phyloP scores from a whole-genome alignment of 2,888 invertebrate species.

The Protophormia terraenovae region DNA sequence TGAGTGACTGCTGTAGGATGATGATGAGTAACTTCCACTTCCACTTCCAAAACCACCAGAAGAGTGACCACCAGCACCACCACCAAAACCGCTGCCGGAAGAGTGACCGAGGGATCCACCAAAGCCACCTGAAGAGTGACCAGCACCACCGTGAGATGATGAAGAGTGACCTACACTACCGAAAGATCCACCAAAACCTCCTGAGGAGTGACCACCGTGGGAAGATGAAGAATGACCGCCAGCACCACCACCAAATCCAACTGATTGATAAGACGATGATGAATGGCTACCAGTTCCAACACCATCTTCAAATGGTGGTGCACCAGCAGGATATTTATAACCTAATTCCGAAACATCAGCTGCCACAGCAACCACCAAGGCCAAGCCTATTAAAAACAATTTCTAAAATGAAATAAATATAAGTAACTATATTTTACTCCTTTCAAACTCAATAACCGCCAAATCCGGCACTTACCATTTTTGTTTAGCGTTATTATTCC shows the following conservation, averaged over 20 bases:
- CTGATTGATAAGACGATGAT: not conserved
- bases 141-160: not conserved
- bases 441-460: not conserved
- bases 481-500: constrained; percentile 39
- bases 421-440: not conserved
- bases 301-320: constrained; percentile 1
- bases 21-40: not conserved
- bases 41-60: not conserved
- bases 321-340: constrained; percentile 62
- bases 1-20: not conserved
- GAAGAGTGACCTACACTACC: not conserved
- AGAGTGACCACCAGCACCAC: not conserved
- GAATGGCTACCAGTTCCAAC: not conserved
- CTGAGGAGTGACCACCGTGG: not conserved
- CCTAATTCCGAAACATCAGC: constrained; percentile 69
- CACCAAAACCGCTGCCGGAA: not conserved
- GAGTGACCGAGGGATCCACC: not conserved
- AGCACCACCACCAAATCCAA: not conserved
- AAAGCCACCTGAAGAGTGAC: not conserved
- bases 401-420: constrained; percentile 57
- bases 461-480: constrained; percentile 41
- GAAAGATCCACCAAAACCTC: not conserved
- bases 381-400: constrained; percentile 57
- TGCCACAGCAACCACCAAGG: constrained; percentile 59
- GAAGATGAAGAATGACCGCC: not conserved